Evolutionary conservation across 1,140 invertebrate genomes (phyloP).

Genomic region (Drosophila gunungcola): DNA sequence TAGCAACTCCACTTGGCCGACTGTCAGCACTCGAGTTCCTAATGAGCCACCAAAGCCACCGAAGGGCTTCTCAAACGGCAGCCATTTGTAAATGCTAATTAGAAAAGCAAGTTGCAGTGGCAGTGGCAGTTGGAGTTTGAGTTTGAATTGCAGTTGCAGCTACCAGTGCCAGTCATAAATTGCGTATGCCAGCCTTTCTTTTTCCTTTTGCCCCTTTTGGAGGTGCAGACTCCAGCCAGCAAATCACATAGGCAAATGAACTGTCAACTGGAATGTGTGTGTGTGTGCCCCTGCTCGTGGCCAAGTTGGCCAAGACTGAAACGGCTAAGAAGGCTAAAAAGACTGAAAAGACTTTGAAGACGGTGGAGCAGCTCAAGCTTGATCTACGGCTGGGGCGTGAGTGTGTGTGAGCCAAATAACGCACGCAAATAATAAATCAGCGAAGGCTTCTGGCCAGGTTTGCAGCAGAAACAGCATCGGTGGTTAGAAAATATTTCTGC

Average conservation of each 20-base stretch:
- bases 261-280: conserved; percentile 78
- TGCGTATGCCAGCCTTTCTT: conserved; percentile 49
- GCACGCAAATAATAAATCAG: conserved; percentile 78
- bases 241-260: conserved; percentile 77
- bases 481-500: conserved; percentile 71
- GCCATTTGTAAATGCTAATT: conserved; percentile 81
- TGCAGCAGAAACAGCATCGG: not conserved
- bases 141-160: conserved; percentile 3
- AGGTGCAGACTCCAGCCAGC: conserved; percentile 29
- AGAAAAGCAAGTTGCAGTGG: conserved; percentile 60
- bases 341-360: too few relatives aligned
- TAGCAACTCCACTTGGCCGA: conserved; percentile 26
- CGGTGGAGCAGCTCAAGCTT: conserved; percentile 31
- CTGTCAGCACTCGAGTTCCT: conserved; percentile 58
- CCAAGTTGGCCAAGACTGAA: conserved; percentile 6
- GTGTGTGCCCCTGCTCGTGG: conserved; percentile 34
- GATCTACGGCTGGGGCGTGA: conserved; percentile 67
- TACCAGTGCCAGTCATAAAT: conserved; percentile 62
- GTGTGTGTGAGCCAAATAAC: conserved; percentile 71
- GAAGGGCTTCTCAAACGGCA: conserved; percentile 42
- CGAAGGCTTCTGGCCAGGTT: conserved; percentile 10
- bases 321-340: too few relatives aligned
- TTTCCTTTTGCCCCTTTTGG: conserved; percentile 1
- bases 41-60: conserved; percentile 54
- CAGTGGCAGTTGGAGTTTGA: conserved; percentile 17